Evolutionary conservation across 2,113 vertebrate species (phyloP).

Genomic region (Myocastor coypus): DNA sequence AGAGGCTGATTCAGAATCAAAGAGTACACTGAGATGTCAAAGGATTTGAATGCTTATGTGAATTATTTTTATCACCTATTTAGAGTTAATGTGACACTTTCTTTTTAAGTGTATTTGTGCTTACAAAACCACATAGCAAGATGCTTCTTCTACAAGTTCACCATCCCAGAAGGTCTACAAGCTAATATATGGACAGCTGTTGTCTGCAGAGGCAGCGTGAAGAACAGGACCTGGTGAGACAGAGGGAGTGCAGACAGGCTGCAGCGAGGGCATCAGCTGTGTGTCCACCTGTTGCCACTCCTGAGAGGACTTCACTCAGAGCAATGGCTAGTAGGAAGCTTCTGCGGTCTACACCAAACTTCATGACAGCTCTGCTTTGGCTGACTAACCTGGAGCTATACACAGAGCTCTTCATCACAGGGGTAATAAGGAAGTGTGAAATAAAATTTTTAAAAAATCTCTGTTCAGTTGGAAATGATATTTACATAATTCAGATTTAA

Average conservation of each 20-base stretch:
- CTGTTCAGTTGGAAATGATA: not conserved
- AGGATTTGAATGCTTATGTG: not conserved
- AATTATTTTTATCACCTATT: not conserved
- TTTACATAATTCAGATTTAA: not conserved
- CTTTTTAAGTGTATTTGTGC: not conserved
- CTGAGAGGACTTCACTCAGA: not conserved
- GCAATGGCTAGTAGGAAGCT: accelerated
- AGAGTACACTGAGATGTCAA: not conserved
- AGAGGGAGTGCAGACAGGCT: not conserved
- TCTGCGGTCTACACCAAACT: no score
- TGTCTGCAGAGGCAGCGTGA: not conserved
- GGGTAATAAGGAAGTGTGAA: not conserved
- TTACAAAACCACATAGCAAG: not conserved
- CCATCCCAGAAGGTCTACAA: not conserved
- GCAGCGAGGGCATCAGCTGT: not conserved
- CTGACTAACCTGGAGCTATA: not conserved
- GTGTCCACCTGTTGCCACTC: not conserved
- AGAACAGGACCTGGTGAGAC: not conserved
- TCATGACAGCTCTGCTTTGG: not conserved
- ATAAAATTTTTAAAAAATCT: not conserved
- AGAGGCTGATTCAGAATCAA: conserved; percentile 10
- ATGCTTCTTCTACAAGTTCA: no score
- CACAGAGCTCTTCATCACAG: not conserved
- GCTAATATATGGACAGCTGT: not conserved
- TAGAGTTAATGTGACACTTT: not conserved